These are phyloP conservation scores for Nomada goodeniana DNA, from an alignment of 2,888 invertebrate genomes.

Conservation along the genomic window DNA sequence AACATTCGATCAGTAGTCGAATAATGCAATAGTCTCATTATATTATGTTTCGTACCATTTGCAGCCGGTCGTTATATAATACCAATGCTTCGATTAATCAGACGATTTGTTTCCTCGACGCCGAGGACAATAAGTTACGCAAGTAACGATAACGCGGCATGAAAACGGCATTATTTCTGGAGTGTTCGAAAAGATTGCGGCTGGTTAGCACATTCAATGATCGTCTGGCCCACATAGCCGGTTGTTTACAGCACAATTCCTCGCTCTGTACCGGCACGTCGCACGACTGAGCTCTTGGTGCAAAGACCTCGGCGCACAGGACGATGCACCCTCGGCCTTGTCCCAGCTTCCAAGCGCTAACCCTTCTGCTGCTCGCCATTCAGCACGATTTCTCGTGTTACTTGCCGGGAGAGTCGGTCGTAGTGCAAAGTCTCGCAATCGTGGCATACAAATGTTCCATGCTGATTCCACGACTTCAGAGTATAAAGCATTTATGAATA, in stretches of 20 bases:
- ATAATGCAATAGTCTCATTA: too few relatives aligned
- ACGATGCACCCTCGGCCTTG: conserved; percentile 82
- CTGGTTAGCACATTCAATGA: conserved; percentile 41
- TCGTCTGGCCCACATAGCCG: conserved; percentile 60
- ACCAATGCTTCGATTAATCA: background rate
- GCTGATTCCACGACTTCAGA: too few relatives aligned
- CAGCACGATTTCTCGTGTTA: conserved; percentile 8
- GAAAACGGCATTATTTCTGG: conserved; percentile 6
- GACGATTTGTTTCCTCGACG: too few relatives aligned
- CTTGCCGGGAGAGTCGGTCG: conserved; percentile 22
- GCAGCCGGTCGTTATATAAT: too few relatives aligned
- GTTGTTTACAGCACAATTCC: conserved; percentile 56
- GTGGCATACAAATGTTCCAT: background rate
- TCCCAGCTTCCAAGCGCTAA: conserved; percentile 73
- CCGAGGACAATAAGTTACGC: background rate
- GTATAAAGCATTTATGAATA: too few relatives aligned
- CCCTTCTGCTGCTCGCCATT: conserved; percentile 36
- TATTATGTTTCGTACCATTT: too few relatives aligned
- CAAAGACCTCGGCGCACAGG: conserved; percentile 77
- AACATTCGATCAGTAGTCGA: too few relatives aligned
- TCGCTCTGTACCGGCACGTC: conserved; percentile 31
- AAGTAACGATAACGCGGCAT: background rate
- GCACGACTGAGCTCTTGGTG: conserved; percentile 44
- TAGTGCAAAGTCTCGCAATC: background rate
- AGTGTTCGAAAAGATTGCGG: conserved; percentile 29